These are phyloP conservation scores for Triops cancriformis DNA, from an alignment of 1,140 invertebrate species.

Conservation along the genomic window DNA sequence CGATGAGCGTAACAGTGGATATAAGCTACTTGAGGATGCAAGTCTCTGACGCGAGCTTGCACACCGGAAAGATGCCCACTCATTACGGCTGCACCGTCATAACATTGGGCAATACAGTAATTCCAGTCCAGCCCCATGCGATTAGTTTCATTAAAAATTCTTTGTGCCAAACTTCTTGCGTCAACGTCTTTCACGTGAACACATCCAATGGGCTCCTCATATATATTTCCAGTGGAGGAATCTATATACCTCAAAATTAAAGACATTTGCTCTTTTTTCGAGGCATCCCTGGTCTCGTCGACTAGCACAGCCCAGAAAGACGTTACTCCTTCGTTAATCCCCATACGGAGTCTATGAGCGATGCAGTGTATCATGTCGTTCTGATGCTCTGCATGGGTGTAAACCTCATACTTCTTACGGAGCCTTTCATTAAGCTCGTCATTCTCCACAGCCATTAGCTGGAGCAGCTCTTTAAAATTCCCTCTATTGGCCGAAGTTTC, in stretches of 20 bases:
- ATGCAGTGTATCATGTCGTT: constrained; percentile 29
- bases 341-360: constrained; percentile 15
- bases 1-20: too few relatives aligned
- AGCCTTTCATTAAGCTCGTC: background rate
- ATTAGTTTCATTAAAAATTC: constrained; percentile 16
- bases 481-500: constrained; percentile 32
- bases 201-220: constrained; percentile 29
- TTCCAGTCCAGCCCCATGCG: too few relatives aligned
- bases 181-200: constrained; percentile 25
- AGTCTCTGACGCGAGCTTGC: too few relatives aligned
- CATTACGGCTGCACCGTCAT: too few relatives aligned
- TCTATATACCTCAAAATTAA: constrained; percentile 27
- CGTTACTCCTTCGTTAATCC: too few relatives aligned
- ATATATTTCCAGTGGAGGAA: constrained; percentile 15
- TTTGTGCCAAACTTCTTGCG: constrained; percentile 24
- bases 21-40: too few relatives aligned
- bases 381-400: constrained; percentile 22
- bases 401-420: constrained; percentile 23
- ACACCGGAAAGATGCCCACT: too few relatives aligned
- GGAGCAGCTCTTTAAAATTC: constrained; percentile 35
- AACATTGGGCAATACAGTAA: too few relatives aligned
- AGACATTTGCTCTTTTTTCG: constrained; percentile 24
- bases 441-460: constrained; percentile 26
- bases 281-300: too few relatives aligned
- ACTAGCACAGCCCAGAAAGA: too few relatives aligned